Percentiles rank a stretch among this genome's conserved stretches.
Evolutionary conservation across 2,888 invertebrate species (phyloP).

Genomic region (Drosophila kambysellisi): DNA sequence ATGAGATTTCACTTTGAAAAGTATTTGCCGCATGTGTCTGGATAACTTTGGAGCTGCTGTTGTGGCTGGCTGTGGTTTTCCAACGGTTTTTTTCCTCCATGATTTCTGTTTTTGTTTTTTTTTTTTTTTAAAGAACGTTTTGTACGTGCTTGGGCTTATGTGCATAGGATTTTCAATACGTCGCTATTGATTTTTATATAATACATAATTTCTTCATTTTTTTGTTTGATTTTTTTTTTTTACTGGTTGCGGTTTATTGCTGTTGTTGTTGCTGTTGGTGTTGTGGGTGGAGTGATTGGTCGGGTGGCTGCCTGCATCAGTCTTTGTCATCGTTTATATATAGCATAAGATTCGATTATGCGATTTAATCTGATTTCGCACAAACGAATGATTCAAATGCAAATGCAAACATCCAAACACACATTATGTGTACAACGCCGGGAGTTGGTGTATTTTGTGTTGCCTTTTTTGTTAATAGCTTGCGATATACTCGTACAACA

Average conservation of each 20-base stretch:
- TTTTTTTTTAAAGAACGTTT: constrained; percentile 65
- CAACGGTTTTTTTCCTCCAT: constrained; percentile 24
- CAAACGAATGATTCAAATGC: constrained; percentile 80
- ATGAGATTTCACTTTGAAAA: constrained; percentile 80
- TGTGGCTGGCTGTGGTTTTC: constrained; percentile 64
- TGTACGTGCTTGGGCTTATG: constrained; percentile 75
- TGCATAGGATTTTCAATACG: constrained; percentile 79
- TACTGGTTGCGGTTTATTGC: constrained; percentile 17
- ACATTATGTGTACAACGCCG: constrained; percentile 9
- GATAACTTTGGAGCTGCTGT: constrained; percentile 74
- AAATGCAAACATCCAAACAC: constrained; percentile 55
- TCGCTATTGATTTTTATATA: constrained; percentile 79
- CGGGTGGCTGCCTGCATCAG: constrained; percentile 61
- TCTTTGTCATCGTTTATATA: constrained; percentile 78
- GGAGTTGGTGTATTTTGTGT: constrained; percentile 12
- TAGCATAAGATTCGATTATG: constrained; percentile 77
- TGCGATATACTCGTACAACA: constrained; percentile 80
- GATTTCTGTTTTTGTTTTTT: constrained; percentile 19
- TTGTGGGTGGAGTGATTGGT: constrained; percentile 58
- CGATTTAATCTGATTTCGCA: constrained; percentile 81
- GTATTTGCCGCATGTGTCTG: constrained; percentile 81
- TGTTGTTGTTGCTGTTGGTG: constrained; percentile 18
- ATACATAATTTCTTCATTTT: constrained; percentile 71
- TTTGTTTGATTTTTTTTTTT: constrained; percentile 10
- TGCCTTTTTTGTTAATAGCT: constrained; percentile 69